Conservation (phyloP, 1,140 invertebrate genomes). For the Neotoxoptera formosana region DNA sequence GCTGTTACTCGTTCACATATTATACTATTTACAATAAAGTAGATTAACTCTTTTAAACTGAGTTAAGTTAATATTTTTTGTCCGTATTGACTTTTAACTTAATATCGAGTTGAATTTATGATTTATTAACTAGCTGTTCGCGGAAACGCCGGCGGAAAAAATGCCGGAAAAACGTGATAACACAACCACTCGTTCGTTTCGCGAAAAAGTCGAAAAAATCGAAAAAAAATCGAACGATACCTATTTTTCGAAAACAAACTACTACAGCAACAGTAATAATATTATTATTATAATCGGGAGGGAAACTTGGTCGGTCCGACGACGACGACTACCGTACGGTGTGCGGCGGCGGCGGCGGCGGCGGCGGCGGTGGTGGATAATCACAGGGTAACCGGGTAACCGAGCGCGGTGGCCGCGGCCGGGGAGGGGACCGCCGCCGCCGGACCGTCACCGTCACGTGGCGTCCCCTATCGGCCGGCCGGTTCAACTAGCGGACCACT, state of each 20-base stretch:
- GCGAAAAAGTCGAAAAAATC: not conserved
- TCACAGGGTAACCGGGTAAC: constrained; percentile 51
- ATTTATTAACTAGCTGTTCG: too few relatives aligned
- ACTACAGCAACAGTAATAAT: not conserved
- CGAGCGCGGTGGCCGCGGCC: constrained; percentile 20
- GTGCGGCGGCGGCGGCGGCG: constrained; percentile 39
- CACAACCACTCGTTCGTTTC: not conserved
- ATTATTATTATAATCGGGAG: not conserved
- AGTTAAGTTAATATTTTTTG: too few relatives aligned
- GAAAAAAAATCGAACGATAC: not conserved
- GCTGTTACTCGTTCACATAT: too few relatives aligned
- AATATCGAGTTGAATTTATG: too few relatives aligned
- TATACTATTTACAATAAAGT: too few relatives aligned
- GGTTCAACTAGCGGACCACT: constrained; percentile 31
- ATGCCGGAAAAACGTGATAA: not conserved
- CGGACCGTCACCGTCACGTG: not conserved
- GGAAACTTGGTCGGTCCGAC: not conserved
- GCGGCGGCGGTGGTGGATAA: too few relatives aligned
- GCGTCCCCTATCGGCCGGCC: not conserved
- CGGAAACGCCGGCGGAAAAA: too few relatives aligned
- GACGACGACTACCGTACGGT: constrained; percentile 38
- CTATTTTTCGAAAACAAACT: not conserved
- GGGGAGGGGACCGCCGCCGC: not conserved
- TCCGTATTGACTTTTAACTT: too few relatives aligned
- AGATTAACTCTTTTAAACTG: too few relatives aligned